Evolutionary conservation across 92 coral and sea anemone genomes (phyloP).

Genomic region (Porites lobata): DNA sequence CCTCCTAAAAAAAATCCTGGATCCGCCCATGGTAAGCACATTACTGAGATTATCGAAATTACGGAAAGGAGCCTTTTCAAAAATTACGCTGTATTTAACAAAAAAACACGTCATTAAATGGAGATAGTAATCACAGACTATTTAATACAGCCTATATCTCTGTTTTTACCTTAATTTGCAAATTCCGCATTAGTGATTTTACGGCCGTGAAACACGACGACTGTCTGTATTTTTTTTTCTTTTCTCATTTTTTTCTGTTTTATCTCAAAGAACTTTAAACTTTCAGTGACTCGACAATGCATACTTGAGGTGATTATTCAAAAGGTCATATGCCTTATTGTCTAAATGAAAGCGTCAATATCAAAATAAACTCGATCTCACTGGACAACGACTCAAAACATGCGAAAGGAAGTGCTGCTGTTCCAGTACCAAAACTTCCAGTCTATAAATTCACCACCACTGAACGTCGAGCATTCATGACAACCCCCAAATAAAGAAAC

Average conservation of each 20-base stretch:
- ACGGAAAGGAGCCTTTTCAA: too few species aligned
- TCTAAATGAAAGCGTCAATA: slow-evolving; percentile 14
- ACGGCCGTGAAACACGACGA: too few species aligned
- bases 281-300: background rate
- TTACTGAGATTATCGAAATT: too few species aligned
- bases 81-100: too few species aligned
- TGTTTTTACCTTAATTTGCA: background rate
- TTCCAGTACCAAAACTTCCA: background rate
- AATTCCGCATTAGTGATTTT: background rate
- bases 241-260: too few species aligned
- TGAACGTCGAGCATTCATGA: background rate
- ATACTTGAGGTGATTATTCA: background rate
- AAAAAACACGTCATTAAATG: too few species aligned
- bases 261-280: background rate
- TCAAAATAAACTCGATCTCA: slow-evolving; percentile 20
- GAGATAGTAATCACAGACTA: too few species aligned
- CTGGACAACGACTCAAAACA: slow-evolving; percentile 18
- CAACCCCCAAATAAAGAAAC: background rate
- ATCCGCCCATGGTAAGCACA: too few species aligned
- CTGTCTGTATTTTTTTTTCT: background rate
- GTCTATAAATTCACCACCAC: background rate
- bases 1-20: too few species aligned
- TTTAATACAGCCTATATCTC: too few species aligned
- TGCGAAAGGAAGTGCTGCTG: background rate
- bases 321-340: background rate